A percentile compares a stretch with the other conserved stretches of the same genome.
Evolutionary conservation across 1,140 invertebrate species (phyloP).

Genomic region (Pseudoatta argentina): DNA sequence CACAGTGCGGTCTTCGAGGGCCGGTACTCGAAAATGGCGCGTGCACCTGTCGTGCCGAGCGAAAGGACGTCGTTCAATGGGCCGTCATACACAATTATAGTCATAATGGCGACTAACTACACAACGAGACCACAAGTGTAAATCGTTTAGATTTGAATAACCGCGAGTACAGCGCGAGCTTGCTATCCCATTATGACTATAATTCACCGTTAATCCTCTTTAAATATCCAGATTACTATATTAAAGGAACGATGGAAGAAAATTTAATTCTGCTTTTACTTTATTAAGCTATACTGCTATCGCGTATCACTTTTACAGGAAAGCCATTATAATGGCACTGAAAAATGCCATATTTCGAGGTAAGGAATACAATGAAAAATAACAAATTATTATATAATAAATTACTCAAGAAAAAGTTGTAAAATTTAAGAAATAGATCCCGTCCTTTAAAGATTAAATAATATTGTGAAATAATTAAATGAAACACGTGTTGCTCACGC

Average conservation of each 20-base stretch:
- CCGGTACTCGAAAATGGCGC: slow-evolving; percentile 72
- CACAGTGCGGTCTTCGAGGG: slow-evolving; percentile 52
- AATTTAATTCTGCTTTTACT: background rate
- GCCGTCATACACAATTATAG: slow-evolving; percentile 47
- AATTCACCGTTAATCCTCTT: slow-evolving; percentile 12
- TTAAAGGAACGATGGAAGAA: background rate
- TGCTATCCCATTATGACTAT: background rate
- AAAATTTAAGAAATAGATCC: no score
- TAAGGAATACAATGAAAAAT: no score
- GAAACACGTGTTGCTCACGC: background rate
- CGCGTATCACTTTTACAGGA: no score
- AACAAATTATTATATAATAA: no score
- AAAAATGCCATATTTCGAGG: no score
- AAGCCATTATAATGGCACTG: no score
- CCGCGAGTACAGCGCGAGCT: background rate
- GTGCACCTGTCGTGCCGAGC: slow-evolving; percentile 74
- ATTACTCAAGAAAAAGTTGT: no score
- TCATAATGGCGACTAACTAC: slow-evolving; percentile 37
- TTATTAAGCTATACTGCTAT: background rate
- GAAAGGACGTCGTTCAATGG: slow-evolving; percentile 67
- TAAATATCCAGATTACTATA: background rate
- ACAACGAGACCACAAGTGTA: slow-evolving; percentile 35
- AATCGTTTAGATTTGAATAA: slow-evolving; percentile 34
- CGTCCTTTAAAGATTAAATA: background rate
- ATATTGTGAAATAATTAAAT: background rate